Percentiles rank a stretch among this genome's conserved stretches.
These are phyloP conservation scores for Brachionus calyciflorus DNA, from an alignment of 1,140 invertebrate species.

Conservation along the genomic window DNA sequence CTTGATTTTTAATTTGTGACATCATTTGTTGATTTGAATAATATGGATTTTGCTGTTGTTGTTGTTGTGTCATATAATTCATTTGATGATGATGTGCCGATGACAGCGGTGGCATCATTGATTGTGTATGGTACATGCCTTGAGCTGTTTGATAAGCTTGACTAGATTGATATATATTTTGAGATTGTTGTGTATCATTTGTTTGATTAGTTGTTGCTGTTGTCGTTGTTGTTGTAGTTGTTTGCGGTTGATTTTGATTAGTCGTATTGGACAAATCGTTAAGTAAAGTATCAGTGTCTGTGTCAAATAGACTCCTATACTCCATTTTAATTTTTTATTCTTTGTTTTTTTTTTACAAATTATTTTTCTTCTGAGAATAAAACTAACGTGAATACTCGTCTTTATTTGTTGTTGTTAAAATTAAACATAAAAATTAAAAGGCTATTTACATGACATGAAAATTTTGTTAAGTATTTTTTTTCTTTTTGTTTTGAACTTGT, in stretches of 20 bases:
- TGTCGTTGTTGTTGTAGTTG: neutral
- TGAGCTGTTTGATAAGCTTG: neutral
- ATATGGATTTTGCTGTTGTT: neutral
- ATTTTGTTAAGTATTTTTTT: neutral
- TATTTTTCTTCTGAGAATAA: neutral
- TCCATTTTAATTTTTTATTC: neutral
- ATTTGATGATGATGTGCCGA: slow-evolving; percentile 10
- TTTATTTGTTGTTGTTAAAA: too few relatives aligned
- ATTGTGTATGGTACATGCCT: neutral
- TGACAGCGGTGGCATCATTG: neutral
- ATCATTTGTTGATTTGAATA: slow-evolving; percentile 1
- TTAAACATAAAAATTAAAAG: too few relatives aligned
- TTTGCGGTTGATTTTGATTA: neutral
- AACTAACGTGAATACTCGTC: too few relatives aligned
- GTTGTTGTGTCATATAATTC: neutral
- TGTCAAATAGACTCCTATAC: slow-evolving; percentile 42
- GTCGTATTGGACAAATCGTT: slow-evolving; percentile 5
- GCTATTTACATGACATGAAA: slow-evolving; percentile 42
- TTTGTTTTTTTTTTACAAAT: neutral
- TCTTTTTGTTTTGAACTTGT: too few relatives aligned
- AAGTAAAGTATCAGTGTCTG: slow-evolving; percentile 44
- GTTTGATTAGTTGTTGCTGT: neutral
- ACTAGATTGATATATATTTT: slow-evolving; percentile 32
- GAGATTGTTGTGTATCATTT: too few relatives aligned
- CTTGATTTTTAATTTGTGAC: neutral